Evolutionary conservation across 2,797 vertebrate species (phyloP), one percentile per base, ranked within the genome.

Genomic region (Danio jaintianensis): DNA sequence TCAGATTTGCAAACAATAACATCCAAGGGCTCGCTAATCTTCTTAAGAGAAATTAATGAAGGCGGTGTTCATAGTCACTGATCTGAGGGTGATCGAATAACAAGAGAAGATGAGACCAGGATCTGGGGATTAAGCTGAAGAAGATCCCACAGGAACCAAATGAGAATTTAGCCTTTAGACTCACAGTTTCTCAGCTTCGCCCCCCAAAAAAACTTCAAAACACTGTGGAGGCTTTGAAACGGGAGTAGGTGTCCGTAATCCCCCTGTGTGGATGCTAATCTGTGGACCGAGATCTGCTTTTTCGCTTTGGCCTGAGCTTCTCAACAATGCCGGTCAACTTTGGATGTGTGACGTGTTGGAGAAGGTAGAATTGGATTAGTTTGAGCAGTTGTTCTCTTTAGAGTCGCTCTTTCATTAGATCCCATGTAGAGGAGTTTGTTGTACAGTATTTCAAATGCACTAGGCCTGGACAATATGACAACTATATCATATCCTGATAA

Each of bases 41-140:
- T 91, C 95, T 96, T 96, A 82, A 95, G 86, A 93, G 93, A 93
- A 92, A 92, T 93, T 92, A 95, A 93, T 92, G 94, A 94, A 92
- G 13, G 77, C 40, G 55, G 29, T 87, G 89, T 89, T 82, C 48
- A 22, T 89, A 89, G 86, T 91, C 93, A 90, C 92, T 90, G 92
- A 95, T 93, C 92, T 87, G 84, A 45, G n/a, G 83, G 88, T 89
- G 93, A 91, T 92, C 92, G 89, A 91, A 90, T 92, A 93, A 85
- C 90, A 88, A 91, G 93, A 84, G 89, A 92, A 22, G 87, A 83
- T 75, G 79, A 75, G 72, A 62, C 58, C 59, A 78, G 89, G 69
- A 83, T 74, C 73, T 62, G 87, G 80, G 92, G 94, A 94, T 95
- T 94, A 95, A 91, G 85, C 81, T 79, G 78, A 81, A 61, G 29